phyloP scores from a whole-genome alignment of 2,113 vertebrate species.

The Cavia aperea region DNA sequence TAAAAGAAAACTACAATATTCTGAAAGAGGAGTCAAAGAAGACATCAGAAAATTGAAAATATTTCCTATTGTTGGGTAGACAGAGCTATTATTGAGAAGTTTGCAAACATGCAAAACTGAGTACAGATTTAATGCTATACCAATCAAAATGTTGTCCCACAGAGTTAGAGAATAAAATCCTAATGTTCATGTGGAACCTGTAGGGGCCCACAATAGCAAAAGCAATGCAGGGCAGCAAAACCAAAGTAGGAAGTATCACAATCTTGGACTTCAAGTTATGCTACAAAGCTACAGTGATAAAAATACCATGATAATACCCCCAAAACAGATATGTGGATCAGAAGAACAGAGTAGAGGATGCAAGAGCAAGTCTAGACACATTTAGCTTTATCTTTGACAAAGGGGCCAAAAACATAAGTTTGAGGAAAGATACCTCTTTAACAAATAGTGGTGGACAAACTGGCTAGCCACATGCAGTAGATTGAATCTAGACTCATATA shows the following conservation, averaged over 20 bases:
- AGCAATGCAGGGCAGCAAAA: not conserved
- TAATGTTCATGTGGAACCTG: not conserved
- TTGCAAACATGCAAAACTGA: not conserved
- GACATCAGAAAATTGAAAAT: not conserved
- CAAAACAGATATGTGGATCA: not conserved
- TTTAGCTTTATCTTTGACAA: not conserved
- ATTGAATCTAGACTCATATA: not conserved
- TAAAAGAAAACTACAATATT: not conserved
- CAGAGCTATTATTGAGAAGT: not conserved
- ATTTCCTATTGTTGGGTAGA: not conserved
- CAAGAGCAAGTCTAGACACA: not conserved
- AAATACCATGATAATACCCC: not conserved
- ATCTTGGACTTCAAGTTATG: not conserved
- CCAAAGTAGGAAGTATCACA: not conserved
- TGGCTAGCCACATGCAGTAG: not conserved
- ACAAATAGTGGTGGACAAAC: not conserved
- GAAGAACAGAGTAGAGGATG: not conserved
- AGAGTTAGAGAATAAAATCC: not conserved
- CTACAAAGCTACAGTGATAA: not conserved
- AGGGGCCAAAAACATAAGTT: not conserved
- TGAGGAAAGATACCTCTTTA: not conserved
- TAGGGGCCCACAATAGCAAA: not conserved
- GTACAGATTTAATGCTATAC: not conserved
- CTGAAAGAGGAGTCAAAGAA: not conserved
- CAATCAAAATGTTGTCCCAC: not conserved